Conservation (phyloP, 2,797 vertebrate species). For the Eupleurogrammus muticus region DNA sequence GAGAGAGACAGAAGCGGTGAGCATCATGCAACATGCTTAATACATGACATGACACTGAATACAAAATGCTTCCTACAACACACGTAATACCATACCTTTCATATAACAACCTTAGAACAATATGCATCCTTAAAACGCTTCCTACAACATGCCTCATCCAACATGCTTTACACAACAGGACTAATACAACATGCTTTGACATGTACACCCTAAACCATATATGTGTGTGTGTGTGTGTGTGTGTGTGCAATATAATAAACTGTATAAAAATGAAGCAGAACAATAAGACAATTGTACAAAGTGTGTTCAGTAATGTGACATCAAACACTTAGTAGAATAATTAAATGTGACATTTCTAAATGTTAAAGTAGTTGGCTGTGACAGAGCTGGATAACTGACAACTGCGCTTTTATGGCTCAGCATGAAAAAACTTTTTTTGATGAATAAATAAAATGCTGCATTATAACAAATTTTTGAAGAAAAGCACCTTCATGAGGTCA, state of each 20-base stretch:
- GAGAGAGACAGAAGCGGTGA: no score
- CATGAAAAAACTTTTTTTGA: constrained; percentile 1
- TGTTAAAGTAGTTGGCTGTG: not conserved
- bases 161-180: no score
- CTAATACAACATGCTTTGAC: no score
- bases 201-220: no score
- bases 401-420: not conserved
- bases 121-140: no score
- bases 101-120: no score
- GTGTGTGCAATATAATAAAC: not conserved
- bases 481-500: not conserved
- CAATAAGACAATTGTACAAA: not conserved
- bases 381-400: constrained; percentile 9
- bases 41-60: no score
- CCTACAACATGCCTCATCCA: no score
- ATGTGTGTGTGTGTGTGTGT: not conserved
- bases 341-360: constrained; percentile 52
- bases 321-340: constrained; percentile 13
- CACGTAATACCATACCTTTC: no score
- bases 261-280: not conserved
- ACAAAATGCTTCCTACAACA: no score
- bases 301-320: constrained; percentile 9
- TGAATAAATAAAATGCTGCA: constrained; percentile 1
- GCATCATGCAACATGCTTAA: no score
- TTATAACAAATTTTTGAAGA: not conserved